Evolutionary conservation across 2,888 invertebrate genomes (phyloP).

Genomic region (Epirrita christyi): DNA sequence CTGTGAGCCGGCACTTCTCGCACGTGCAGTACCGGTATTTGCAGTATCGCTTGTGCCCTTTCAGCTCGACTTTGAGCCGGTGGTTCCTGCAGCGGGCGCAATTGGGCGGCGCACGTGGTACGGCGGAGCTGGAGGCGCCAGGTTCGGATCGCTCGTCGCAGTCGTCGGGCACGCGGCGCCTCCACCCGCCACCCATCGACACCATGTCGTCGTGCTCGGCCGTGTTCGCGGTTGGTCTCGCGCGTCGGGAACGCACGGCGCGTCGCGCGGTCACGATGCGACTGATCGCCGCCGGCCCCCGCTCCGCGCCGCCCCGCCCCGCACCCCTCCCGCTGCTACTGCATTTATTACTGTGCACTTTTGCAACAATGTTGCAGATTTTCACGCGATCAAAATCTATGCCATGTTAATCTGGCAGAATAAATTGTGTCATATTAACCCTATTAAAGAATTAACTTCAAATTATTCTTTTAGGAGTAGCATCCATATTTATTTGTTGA

Average conservation of each 20-base stretch:
- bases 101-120: slow-evolving; percentile 93
- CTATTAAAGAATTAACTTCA: no score
- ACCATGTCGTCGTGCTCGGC: slow-evolving; percentile 69
- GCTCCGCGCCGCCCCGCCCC: slow-evolving; percentile 57
- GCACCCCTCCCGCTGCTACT: slow-evolving; percentile 57
- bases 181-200: slow-evolving; percentile 77
- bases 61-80: slow-evolving; percentile 93
- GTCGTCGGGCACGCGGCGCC: slow-evolving; percentile 77
- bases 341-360: slow-evolving; percentile 76
- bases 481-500: no score
- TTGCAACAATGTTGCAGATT: slow-evolving; percentile 46
- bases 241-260: slow-evolving; percentile 57
- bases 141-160: slow-evolving; percentile 79
- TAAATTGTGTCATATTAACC: no score
- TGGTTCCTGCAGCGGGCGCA: slow-evolving; percentile 97
- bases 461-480: no score
- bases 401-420: no score
- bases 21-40: slow-evolving; percentile 93
- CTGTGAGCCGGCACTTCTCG: slow-evolving; percentile 93
- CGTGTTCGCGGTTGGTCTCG: slow-evolving; percentile 71
- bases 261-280: slow-evolving; percentile 72
- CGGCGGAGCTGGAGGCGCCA: slow-evolving; percentile 82
- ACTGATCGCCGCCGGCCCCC: slow-evolving; percentile 67
- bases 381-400: not conserved
- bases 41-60: slow-evolving; percentile 97